Evolutionary conservation across 2,888 invertebrate species (phyloP).

Genomic region (Microctonus brassicae): DNA sequence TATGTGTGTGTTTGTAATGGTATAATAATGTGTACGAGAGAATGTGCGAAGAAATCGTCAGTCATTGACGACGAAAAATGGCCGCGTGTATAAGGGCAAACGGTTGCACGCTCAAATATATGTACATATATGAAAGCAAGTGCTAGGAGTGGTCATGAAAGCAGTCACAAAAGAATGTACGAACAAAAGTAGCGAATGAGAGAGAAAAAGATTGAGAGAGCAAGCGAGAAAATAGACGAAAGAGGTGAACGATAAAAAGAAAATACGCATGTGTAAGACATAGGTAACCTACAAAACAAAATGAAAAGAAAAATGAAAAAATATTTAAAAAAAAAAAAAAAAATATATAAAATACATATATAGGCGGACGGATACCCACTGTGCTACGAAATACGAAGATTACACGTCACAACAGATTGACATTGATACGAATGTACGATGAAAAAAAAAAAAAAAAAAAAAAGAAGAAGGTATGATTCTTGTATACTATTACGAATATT

Average conservation of each 20-base stretch:
- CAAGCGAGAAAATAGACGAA: neutral
- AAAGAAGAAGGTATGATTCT: slow-evolving; percentile 58
- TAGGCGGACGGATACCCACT: slow-evolving; percentile 48
- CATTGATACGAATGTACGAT: slow-evolving; percentile 47
- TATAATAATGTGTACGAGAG: slow-evolving; percentile 25
- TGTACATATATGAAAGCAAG: slow-evolving; percentile 17
- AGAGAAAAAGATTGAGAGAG: neutral
- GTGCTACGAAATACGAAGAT: slow-evolving; percentile 45
- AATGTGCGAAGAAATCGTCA: neutral
- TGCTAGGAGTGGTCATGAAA: slow-evolving; percentile 25
- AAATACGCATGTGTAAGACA: slow-evolving; percentile 30
- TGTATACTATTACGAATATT: slow-evolving; percentile 69
- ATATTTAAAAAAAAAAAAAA: slow-evolving; percentile 22
- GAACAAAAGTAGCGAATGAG: slow-evolving; percentile 37
- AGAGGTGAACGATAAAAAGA: slow-evolving; percentile 36
- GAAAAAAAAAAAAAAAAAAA: neutral
- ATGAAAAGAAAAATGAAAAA: slow-evolving; percentile 31
- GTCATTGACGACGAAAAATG: neutral
- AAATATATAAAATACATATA: slow-evolving; percentile 27
- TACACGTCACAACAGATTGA: slow-evolving; percentile 50
- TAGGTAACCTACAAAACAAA: slow-evolving; percentile 33
- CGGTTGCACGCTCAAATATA: neutral
- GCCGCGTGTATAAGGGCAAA: slow-evolving; percentile 23
- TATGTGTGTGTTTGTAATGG: slow-evolving; percentile 24
- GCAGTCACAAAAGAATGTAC: slow-evolving; percentile 25